These are phyloP conservation scores for Hycleus cichorii DNA, from an alignment of 1,140 invertebrate species.

Conservation along the genomic window DNA sequence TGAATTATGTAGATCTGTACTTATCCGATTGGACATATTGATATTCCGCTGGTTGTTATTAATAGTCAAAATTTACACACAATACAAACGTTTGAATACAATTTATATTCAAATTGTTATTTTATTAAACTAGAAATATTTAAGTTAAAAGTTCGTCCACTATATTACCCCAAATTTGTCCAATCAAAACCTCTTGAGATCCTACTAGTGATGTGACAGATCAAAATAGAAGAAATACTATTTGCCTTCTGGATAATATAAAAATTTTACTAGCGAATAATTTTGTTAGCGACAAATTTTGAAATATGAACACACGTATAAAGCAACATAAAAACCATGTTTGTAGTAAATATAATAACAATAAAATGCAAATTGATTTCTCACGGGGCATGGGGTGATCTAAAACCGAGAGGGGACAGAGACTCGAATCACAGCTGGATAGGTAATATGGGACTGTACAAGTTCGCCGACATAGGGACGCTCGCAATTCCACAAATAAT, in stretches of 20 bases:
- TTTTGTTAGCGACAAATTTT: conserved; percentile 32
- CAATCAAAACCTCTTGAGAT: no score
- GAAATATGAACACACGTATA: conserved; percentile 20
- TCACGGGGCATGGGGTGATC: conserved; percentile 32
- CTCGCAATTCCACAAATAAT: no score
- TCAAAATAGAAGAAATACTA: no score
- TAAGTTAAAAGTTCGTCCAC: no score
- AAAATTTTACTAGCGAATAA: conserved; percentile 31
- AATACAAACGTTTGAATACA: conserved; percentile 40
- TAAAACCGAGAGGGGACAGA: conserved; percentile 19
- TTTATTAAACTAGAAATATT: not conserved
- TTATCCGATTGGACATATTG: conserved; percentile 42
- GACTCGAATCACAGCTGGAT: conserved; percentile 30
- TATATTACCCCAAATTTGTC: no score
- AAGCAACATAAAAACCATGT: conserved; percentile 33
- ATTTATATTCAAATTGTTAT: conserved; percentile 37
- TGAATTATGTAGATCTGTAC: conserved; percentile 41
- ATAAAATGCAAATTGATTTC: conserved; percentile 40
- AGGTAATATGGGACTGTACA: conserved; percentile 20
- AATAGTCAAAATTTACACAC: conserved; percentile 42
- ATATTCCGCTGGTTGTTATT: conserved; percentile 39
- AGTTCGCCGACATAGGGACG: no score
- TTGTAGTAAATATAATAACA: conserved; percentile 40
- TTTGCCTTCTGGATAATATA: conserved; percentile 8
- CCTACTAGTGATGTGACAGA: no score